Evolutionary conservation across 2,113 vertebrate species (phyloP).

Genomic region (Tapirus terrestris): DNA sequence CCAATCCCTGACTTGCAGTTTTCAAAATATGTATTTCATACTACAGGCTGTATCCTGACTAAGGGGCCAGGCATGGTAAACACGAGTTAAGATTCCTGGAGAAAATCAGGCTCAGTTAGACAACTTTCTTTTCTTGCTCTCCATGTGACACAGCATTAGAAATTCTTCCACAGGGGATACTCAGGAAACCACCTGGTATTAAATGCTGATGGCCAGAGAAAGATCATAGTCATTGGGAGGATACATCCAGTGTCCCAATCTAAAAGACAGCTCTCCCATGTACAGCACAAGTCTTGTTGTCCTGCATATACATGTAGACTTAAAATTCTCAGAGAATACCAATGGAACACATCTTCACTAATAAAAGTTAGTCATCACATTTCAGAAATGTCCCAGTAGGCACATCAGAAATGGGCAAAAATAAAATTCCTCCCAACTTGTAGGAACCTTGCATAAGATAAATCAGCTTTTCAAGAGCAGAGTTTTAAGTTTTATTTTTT

Average conservation of each 20-base stretch:
- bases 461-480: neutral
- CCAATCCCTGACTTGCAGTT: neutral
- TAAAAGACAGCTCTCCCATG: neutral
- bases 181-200: neutral
- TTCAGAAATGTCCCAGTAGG: neutral
- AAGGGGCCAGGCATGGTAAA: neutral
- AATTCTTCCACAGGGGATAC: neutral
- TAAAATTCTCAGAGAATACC: neutral
- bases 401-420: neutral
- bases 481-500: neutral
- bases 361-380: neutral
- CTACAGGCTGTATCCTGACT: neutral
- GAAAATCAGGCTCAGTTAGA: neutral
- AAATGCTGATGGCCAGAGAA: neutral
- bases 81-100: neutral
- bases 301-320: neutral
- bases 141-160: neutral
- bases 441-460: neutral
- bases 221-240: neutral
- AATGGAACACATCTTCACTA: neutral
- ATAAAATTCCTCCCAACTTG: neutral
- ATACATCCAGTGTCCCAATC: fast-evolving
- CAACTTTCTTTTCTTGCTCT: neutral
- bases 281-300: neutral
- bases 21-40: neutral